Conservation (phyloP, 2,113 vertebrate genomes). For the human region DNA sequence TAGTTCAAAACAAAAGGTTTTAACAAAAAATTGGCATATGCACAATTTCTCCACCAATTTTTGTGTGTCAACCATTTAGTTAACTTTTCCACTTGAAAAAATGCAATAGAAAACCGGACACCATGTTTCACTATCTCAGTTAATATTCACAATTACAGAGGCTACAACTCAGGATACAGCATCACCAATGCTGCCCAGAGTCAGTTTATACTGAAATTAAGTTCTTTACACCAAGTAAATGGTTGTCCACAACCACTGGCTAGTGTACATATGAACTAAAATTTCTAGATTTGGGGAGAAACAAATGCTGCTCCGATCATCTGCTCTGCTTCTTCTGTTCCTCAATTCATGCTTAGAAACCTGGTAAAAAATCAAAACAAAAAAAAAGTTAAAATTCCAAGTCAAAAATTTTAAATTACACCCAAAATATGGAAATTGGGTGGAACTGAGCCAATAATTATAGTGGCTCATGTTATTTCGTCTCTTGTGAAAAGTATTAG, state of each 20-base stretch:
- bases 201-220: conserved; percentile 91
- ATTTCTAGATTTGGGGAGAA: conserved; percentile 94
- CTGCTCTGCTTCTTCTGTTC: conserved; percentile 92
- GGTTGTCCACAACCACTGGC: conserved; percentile 93
- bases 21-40: conserved; percentile 92
- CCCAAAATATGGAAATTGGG: conserved; percentile 53
- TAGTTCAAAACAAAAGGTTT: conserved; percentile 88
- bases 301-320: conserved; percentile 92
- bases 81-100: conserved; percentile 90
- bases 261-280: conserved; percentile 92
- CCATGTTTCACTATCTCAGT: conserved; percentile 93
- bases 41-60: conserved; percentile 91
- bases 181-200: conserved; percentile 85
- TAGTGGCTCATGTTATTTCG: neutral
- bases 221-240: conserved; percentile 92
- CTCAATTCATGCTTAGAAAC: conserved; percentile 92
- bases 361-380: conserved; percentile 82
- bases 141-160: conserved; percentile 92
- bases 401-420: conserved; percentile 48
- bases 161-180: conserved; percentile 86
- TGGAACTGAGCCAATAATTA: neutral
- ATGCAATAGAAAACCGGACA: conserved; percentile 91
- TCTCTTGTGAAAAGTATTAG: conserved; percentile 16
- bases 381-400: conserved; percentile 82
- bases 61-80: conserved; percentile 90